Conservation (phyloP, 2,888 invertebrate species). For the Megastigmus dorsalis region DNA sequence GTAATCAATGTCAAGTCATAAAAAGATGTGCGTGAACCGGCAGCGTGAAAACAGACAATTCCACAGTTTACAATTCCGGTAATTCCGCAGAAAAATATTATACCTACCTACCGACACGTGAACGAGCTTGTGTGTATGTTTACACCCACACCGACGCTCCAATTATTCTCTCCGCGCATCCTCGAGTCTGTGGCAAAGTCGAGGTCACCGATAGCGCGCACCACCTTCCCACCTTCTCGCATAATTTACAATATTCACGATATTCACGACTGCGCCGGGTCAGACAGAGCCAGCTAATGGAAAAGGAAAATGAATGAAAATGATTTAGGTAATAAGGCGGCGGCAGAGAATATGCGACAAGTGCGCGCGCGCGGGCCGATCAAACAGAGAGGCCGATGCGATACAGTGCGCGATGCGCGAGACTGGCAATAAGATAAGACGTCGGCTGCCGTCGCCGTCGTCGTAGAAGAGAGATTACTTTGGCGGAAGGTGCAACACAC, state of each 20-base stretch:
- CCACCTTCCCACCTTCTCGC: neutral
- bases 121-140: neutral
- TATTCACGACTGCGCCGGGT: neutral
- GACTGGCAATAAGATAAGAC: slow-evolving; percentile 41
- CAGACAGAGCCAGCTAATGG: too few species aligned
- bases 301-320: neutral
- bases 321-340: slow-evolving; percentile 1
- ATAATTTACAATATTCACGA: slow-evolving; percentile 20
- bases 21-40: neutral
- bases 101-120: neutral
- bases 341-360: slow-evolving; percentile 6
- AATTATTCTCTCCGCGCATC: too few species aligned
- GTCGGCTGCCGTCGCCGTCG: neutral
- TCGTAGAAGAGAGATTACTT: neutral
- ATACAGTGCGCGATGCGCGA: slow-evolving; percentile 1
- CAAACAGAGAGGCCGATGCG: slow-evolving; percentile 17
- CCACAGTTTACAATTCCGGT: neutral
- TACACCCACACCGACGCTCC: too few species aligned
- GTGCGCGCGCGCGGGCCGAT: slow-evolving; percentile 19
- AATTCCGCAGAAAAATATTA: neutral
- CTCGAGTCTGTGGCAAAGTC: slow-evolving; percentile 30
- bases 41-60: neutral
- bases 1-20: neutral
- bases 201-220: slow-evolving; percentile 8
- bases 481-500: neutral